phyloP scores from a whole-genome alignment of 2,113 vertebrate genomes.

The Actinemys pallida region DNA sequence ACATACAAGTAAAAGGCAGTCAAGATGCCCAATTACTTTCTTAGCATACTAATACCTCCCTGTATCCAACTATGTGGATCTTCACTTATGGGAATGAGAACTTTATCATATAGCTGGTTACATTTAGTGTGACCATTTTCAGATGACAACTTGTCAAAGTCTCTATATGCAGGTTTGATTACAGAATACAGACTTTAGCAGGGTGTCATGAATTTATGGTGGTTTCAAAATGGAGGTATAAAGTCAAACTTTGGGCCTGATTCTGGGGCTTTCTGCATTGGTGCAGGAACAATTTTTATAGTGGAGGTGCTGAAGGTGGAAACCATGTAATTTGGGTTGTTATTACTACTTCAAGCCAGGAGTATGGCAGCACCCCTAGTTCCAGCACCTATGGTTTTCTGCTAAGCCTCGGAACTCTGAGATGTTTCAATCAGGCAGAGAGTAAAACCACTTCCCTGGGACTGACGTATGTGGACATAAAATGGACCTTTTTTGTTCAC shows the following conservation, averaged over 20 bases:
- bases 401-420: neutral
- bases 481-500: fast-evolving
- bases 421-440: neutral
- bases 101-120: slow-evolving; percentile 1
- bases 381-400: neutral
- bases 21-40: neutral
- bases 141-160: neutral
- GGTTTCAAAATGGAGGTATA: neutral
- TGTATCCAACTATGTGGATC: slow-evolving; percentile 22
- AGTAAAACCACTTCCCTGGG: neutral
- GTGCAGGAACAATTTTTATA: neutral
- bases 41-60: neutral
- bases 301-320: neutral
- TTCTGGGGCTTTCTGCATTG: neutral
- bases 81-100: slow-evolving; percentile 24
- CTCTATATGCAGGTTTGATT: neutral
- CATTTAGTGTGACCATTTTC: neutral
- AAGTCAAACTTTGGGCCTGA: neutral
- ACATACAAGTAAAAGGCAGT: neutral
- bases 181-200: neutral
- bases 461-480: neutral
- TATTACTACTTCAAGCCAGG: neutral
- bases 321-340: neutral
- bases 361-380: neutral
- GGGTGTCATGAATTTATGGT: neutral